A percentile compares a stretch with the other conserved stretches of the same genome.
phyloP scores from a whole-genome alignment of 2,113 vertebrate species.

The Ariopsis seemanni region DNA sequence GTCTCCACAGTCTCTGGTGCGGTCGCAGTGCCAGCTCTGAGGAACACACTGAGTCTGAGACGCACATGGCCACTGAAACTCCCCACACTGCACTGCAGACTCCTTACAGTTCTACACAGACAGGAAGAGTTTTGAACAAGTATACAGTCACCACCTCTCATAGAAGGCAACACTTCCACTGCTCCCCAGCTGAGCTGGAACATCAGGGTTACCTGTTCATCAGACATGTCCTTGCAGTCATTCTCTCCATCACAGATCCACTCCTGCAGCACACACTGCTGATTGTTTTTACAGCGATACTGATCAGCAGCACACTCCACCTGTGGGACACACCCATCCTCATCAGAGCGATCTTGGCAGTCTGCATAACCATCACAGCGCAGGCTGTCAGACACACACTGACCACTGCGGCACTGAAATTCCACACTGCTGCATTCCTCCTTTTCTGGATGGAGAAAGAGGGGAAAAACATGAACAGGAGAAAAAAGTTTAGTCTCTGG shows the following conservation, averaged over 20 bases:
- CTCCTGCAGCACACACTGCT: slow-evolving; percentile 79
- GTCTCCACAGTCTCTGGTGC: slow-evolving; percentile 79
- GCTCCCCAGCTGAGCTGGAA: neutral
- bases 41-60: slow-evolving; percentile 74
- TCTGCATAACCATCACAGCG: slow-evolving; percentile 81
- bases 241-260: slow-evolving; percentile 83
- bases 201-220: slow-evolving; percentile 80
- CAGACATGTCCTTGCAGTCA: slow-evolving; percentile 83
- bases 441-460: slow-evolving; percentile 51
- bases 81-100: slow-evolving; percentile 60
- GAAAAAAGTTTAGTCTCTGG: slow-evolving; percentile 63
- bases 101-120: slow-evolving; percentile 70
- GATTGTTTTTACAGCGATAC: slow-evolving; percentile 70
- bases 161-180: neutral
- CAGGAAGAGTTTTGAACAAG: neutral
- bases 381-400: slow-evolving; percentile 76
- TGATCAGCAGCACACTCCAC: slow-evolving; percentile 70
- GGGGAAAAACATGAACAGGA: neutral
- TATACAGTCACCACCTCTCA: no score
- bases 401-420: slow-evolving; percentile 79
- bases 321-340: slow-evolving; percentile 70
- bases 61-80: slow-evolving; percentile 78
- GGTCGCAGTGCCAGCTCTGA: slow-evolving; percentile 80
- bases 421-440: slow-evolving; percentile 66
- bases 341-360: slow-evolving; percentile 84